Conservation (phyloP, 2,888 invertebrate genomes). For the Diadegma fenestrale region DNA sequence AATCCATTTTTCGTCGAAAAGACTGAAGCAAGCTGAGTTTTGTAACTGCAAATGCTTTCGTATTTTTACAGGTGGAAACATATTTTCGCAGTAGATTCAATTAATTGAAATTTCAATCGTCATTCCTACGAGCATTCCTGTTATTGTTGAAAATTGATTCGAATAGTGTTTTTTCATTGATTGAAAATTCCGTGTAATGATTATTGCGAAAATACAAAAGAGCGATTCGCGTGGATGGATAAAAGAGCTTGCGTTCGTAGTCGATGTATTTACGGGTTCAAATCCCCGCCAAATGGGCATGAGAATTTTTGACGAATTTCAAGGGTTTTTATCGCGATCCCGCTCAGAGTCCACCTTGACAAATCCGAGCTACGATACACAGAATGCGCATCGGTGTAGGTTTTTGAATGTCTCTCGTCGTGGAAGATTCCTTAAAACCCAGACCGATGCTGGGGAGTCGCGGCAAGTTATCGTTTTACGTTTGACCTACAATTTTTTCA, state of each 20-base stretch:
- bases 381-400: too few relatives aligned
- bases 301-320: too few relatives aligned
- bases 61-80: not conserved
- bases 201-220: not conserved
- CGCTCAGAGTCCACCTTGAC: too few relatives aligned
- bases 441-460: not conserved
- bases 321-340: too few relatives aligned
- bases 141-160: not conserved
- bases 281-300: too few relatives aligned
- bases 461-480: not conserved
- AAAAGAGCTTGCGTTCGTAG: too few relatives aligned
- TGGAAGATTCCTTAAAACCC: too few relatives aligned
- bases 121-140: not conserved
- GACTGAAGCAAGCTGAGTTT: not conserved
- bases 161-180: not conserved
- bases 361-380: too few relatives aligned
- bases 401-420: too few relatives aligned
- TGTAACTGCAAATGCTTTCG: not conserved
- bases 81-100: not conserved
- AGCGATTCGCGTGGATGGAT: not conserved
- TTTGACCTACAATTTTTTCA: constrained; percentile 3
- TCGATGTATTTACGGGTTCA: too few relatives aligned
- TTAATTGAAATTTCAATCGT: not conserved
- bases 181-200: not conserved
- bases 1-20: not conserved